Evolutionary conservation across 2,888 invertebrate species (phyloP).

Genomic region (Rugalucina vietnamica): DNA sequence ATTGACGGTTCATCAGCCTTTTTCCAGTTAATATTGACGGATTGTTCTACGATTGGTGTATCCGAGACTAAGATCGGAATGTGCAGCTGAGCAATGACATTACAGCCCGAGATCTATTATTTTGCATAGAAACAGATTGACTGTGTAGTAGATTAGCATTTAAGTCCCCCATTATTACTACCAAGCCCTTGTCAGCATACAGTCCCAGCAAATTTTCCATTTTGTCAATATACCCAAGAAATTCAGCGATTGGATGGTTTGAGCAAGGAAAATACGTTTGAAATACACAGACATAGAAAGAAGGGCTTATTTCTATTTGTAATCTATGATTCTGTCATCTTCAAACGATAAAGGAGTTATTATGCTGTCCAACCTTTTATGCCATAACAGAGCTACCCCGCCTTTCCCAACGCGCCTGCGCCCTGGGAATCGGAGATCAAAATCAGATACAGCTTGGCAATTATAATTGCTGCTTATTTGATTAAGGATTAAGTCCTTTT

Average conservation of each 20-base stretch:
- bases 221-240: background rate
- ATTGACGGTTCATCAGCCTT: no score
- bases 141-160: background rate
- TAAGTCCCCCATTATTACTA: background rate
- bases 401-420: constrained; percentile 23
- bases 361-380: background rate
- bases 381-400: constrained; percentile 20
- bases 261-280: background rate
- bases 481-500: constrained; percentile 8
- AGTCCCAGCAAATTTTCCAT: background rate
- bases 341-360: background rate
- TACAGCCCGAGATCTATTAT: no score
- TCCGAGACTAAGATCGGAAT: no score
- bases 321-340: background rate
- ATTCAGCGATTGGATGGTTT: background rate
- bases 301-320: background rate
- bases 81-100: no score
- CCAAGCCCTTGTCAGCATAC: background rate
- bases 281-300: background rate
- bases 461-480: background rate
- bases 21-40: no score
- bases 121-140: no score
- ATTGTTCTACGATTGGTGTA: no score
- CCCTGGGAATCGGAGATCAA: background rate
- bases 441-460: constrained; percentile 1